Evolutionary conservation across 2,113 vertebrate genomes (phyloP).

Genomic region (Abramis brama): DNA sequence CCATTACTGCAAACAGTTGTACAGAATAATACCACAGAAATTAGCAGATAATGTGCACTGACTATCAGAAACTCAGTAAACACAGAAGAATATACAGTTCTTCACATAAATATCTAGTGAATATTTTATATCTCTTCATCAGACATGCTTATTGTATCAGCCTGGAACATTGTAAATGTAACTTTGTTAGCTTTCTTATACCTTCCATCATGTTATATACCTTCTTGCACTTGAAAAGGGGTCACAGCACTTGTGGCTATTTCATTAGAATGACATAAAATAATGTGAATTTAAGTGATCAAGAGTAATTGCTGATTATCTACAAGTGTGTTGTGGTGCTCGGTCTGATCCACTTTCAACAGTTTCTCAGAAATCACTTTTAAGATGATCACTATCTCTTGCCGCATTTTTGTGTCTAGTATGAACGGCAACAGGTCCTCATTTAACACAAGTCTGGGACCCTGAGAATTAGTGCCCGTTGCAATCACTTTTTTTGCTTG

Average conservation of each 20-base stretch:
- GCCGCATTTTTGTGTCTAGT: neutral
- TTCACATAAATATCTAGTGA: neutral
- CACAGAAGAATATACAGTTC: neutral
- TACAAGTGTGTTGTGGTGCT: no score
- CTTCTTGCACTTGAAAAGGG: neutral
- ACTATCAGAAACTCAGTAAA: neutral
- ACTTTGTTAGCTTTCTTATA: neutral
- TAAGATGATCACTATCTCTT: neutral
- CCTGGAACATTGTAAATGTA: neutral
- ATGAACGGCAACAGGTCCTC: neutral
- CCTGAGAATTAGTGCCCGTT: neutral
- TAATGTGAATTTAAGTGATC: no score
- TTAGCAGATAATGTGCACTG: neutral
- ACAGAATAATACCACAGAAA: neutral
- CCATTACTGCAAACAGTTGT: neutral
- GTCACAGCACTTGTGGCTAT: no score
- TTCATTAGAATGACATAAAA: no score
- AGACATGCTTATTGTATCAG: neutral
- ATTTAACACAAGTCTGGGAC: neutral
- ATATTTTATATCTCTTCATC: neutral
- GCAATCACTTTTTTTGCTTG: slow-evolving; percentile 1
- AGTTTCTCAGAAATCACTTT: neutral
- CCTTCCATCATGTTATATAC: neutral
- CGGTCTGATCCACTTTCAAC: no score
- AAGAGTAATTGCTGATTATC: no score